Evolutionary conservation across 2,797 vertebrate genomes (phyloP).

Genomic region (Ispidina picta): DNA sequence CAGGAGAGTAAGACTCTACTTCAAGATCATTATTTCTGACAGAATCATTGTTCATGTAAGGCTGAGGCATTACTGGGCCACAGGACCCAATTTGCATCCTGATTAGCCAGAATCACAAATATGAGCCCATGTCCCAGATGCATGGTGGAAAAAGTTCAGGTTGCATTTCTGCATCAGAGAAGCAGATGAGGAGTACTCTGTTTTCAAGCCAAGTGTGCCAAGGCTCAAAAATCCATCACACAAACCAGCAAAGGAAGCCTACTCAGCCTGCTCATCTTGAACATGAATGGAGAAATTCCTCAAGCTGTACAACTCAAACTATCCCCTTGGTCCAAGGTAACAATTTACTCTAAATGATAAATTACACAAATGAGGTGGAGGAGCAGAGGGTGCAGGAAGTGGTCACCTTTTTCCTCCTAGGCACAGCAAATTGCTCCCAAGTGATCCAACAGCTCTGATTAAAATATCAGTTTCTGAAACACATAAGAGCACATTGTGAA

Average conservation of each 20-base stretch:
- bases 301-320: neutral
- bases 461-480: conserved; percentile 17
- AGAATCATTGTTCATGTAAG: neutral
- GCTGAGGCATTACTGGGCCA: neutral
- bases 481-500: neutral
- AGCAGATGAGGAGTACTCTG: neutral
- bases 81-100: neutral
- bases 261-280: neutral
- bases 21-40: conserved; percentile 7
- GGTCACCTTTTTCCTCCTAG: neutral
- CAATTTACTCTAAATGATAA: neutral
- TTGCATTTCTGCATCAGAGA: neutral
- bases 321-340: neutral
- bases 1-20: neutral
- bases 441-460: neutral
- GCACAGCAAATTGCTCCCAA: neutral
- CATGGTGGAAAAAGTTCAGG: neutral
- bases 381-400: neutral
- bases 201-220: neutral
- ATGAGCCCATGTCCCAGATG: neutral
- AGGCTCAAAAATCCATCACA: neutral
- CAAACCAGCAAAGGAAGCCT: neutral
- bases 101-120: neutral
- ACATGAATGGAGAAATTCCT: neutral
- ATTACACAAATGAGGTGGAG: neutral